phyloP scores from a whole-genome alignment of 1,140 invertebrate genomes.

The Chrysomallon squamiferum region DNA sequence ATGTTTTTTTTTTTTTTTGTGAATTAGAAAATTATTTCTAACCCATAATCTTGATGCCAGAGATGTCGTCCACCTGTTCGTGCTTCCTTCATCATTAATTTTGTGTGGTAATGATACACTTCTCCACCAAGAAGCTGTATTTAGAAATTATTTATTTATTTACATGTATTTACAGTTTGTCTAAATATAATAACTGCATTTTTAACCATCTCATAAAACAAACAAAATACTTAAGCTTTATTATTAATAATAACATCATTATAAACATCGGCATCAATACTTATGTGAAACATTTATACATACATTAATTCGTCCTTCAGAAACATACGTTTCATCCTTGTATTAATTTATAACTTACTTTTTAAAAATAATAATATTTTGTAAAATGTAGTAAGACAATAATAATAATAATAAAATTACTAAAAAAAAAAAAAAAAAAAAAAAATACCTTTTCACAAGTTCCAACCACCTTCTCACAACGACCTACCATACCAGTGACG shows the following conservation, averaged over 20 bases:
- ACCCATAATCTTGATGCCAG: slow-evolving; percentile 58
- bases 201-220: too few relatives aligned
- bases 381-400: too few relatives aligned
- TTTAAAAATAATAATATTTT: too few relatives aligned
- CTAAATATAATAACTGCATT: too few relatives aligned
- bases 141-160: neutral
- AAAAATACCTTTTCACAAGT: slow-evolving; percentile 44
- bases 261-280: neutral
- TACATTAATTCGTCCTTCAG: neutral
- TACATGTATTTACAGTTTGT: too few relatives aligned
- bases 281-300: neutral
- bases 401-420: too few relatives aligned
- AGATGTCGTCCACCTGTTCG: slow-evolving; percentile 38
- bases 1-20: too few relatives aligned
- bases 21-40: too few relatives aligned
- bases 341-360: too few relatives aligned
- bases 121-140: slow-evolving; percentile 47
- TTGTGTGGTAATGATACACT: slow-evolving; percentile 52
- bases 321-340: neutral
- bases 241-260: neutral
- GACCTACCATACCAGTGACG: slow-evolving; percentile 52
- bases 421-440: too few relatives aligned
- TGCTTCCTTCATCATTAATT: slow-evolving; percentile 51
- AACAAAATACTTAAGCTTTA: too few relatives aligned
- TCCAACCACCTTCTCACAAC: slow-evolving; percentile 51